Percentiles rank a stretch among this genome's conserved stretches.
Conservation (phyloP, 2,888 invertebrate species). For the Acanthosepion lycidas region DNA sequence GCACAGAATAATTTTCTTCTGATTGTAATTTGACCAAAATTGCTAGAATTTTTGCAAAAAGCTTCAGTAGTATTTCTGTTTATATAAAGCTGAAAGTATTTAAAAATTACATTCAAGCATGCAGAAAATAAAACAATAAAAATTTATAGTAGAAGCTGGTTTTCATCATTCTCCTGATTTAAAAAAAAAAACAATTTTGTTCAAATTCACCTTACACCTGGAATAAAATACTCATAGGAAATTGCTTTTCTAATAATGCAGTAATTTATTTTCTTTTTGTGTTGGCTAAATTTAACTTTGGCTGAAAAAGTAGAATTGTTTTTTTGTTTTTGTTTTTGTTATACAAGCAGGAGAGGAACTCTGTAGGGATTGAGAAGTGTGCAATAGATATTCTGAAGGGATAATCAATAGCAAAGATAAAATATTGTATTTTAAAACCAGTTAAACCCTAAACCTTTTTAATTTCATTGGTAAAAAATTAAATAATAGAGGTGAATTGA, state of each 20-base stretch:
- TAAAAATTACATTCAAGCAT: constrained; percentile 22
- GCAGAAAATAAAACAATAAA: neutral
- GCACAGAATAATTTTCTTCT: neutral
- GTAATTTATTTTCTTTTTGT: neutral
- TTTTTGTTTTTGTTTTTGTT: neutral
- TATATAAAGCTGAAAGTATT: neutral
- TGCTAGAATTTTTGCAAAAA: neutral
- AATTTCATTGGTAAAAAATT: neutral
- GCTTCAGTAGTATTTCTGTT: neutral
- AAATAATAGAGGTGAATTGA: neutral
- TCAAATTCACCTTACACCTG: neutral
- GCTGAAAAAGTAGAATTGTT: neutral
- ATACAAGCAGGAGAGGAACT: neutral
- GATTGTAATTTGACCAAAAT: constrained; percentile 20
- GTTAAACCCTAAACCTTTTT: neutral
- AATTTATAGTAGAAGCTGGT: neutral
- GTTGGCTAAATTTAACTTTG: neutral
- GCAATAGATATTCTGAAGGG: neutral
- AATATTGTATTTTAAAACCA: neutral
- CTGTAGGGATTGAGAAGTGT: neutral
- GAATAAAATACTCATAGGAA: neutral
- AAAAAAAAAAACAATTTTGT: neutral
- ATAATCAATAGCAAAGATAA: neutral
- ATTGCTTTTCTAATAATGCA: neutral
- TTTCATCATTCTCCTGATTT: constrained; percentile 1